A percentile compares a stretch with the other conserved stretches of the same genome.
Evolutionary conservation across 2,113 vertebrate genomes (phyloP).

Genomic region (Rhinoptilus africanus): DNA sequence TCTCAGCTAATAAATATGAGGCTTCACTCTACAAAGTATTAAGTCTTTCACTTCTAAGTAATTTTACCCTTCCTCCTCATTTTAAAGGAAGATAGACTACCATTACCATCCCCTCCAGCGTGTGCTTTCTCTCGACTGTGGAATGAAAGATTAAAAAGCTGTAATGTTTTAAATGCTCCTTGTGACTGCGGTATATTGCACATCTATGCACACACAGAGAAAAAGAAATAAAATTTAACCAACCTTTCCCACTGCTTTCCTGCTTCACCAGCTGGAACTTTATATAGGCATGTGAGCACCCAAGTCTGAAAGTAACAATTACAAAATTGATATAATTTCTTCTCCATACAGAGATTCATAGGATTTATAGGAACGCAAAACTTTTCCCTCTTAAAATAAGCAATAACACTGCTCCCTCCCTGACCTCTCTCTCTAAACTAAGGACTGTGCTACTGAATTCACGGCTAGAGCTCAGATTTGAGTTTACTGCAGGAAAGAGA

Average conservation of each 20-base stretch:
- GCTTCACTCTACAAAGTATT: background rate
- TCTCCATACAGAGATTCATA: background rate
- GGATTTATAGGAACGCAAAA: background rate
- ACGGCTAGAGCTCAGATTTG: background rate
- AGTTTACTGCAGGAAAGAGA: background rate
- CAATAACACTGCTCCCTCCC: background rate
- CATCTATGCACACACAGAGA: background rate
- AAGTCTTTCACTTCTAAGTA: background rate
- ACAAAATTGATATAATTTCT: background rate
- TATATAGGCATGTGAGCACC: conserved; percentile 77
- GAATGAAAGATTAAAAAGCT: background rate
- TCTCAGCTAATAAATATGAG: background rate
- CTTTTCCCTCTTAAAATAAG: background rate
- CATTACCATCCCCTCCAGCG: background rate
- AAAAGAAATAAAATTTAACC: background rate
- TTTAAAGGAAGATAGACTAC: background rate
- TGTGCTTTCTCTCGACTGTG: background rate
- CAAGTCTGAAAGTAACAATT: conserved; percentile 71
- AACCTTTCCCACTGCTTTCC: conserved; percentile 80
- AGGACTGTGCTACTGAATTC: background rate
- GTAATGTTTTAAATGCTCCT: background rate
- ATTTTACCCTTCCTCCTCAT: background rate
- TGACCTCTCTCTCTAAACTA: background rate
- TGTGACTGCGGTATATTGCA: background rate
- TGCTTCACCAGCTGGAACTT: conserved; percentile 86